These are phyloP conservation scores for Solea solea DNA, from an alignment of 2,113 vertebrate genomes.

Conservation along the genomic window DNA sequence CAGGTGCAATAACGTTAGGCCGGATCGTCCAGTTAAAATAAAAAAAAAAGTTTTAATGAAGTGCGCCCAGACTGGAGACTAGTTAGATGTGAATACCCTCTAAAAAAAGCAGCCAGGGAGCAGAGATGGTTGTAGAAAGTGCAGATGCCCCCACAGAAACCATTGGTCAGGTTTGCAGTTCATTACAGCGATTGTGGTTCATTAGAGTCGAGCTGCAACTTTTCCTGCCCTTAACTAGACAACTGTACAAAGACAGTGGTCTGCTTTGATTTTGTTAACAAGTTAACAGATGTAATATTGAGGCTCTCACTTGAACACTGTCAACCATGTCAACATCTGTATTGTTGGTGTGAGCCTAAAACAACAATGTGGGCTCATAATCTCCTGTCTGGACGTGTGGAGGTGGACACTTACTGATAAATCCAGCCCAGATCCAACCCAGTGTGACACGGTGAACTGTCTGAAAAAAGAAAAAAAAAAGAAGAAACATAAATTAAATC, in stretches of 20 bases:
- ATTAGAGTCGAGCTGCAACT: constrained; percentile 21
- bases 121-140: constrained; percentile 30
- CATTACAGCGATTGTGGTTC: constrained; percentile 44
- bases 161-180: constrained; percentile 39
- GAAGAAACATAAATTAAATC: constrained; percentile 28
- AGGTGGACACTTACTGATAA: constrained; percentile 62
- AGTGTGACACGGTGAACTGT: constrained; percentile 29
- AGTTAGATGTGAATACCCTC: constrained; percentile 54
- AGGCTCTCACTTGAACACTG: too few species aligned
- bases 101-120: constrained; percentile 45
- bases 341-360: neutral
- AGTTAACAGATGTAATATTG: too few species aligned
- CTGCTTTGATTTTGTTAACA: neutral
- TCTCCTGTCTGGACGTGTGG: constrained; percentile 25
- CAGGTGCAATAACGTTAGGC: constrained; percentile 68
- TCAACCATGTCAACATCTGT: too few species aligned
- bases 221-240: constrained; percentile 1
- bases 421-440: constrained; percentile 34
- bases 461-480: constrained; percentile 54
- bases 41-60: constrained; percentile 72
- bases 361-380: constrained; percentile 29
- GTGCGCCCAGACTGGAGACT: constrained; percentile 67
- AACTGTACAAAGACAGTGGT: neutral
- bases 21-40: constrained; percentile 66
- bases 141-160: constrained; percentile 44